A percentile compares a stretch with the other conserved stretches of the same genome.
Evolutionary conservation across 2,797 vertebrate genomes (phyloP).

Genomic region (Cossypha caffra): DNA sequence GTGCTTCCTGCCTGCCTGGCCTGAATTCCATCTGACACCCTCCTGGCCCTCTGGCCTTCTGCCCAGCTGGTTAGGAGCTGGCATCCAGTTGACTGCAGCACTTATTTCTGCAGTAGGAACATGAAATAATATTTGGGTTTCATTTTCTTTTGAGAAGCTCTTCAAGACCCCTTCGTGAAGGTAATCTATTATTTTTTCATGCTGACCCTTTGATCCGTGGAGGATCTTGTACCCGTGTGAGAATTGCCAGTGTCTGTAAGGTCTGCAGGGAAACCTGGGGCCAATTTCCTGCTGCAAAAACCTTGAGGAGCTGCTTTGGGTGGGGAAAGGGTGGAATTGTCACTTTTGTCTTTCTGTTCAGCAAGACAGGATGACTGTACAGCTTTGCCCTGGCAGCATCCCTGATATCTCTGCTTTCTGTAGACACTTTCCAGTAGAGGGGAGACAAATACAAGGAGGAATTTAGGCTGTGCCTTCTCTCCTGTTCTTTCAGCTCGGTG

Average conservation of each 20-base stretch:
- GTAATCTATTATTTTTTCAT: conserved; percentile 11
- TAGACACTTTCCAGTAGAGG: background rate
- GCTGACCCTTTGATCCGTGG: background rate
- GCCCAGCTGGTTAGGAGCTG: conserved; percentile 51
- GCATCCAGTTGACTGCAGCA: background rate
- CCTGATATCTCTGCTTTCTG: background rate
- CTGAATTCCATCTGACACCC: conserved; percentile 58
- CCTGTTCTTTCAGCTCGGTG: background rate
- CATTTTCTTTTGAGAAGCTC: conserved; percentile 14
- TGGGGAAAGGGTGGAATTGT: background rate
- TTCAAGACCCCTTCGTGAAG: conserved; percentile 1
- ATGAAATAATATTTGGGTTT: conserved; percentile 61
- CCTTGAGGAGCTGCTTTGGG: background rate
- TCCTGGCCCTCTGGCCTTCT: conserved; percentile 48
- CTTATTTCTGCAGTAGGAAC: conserved; percentile 31
- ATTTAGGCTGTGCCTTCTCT: background rate
- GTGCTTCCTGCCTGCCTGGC: conserved; percentile 59
- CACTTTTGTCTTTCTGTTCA: background rate
- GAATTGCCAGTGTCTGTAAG: background rate
- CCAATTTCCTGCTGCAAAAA: background rate
- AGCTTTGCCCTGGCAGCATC: background rate
- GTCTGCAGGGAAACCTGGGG: background rate
- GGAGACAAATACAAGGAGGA: background rate
- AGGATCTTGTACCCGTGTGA: background rate
- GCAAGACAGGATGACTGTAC: background rate